Evolutionary conservation across 2,888 invertebrate genomes (phyloP).

Genomic region (Calameuta idolon): DNA sequence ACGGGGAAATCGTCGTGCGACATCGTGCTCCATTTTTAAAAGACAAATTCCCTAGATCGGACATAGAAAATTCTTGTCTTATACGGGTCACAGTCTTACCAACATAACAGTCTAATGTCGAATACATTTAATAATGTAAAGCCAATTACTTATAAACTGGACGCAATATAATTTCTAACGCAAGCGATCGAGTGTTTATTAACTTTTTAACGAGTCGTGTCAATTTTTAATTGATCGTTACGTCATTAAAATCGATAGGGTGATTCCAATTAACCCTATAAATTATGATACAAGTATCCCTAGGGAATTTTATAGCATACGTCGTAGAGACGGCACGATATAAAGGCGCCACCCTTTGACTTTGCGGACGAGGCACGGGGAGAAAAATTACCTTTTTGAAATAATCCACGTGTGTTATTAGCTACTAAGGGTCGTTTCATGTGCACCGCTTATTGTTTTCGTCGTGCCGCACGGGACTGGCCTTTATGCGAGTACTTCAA

Average conservation of each 20-base stretch:
- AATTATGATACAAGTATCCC: background rate
- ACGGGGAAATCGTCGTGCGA: too few relatives aligned
- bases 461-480: constrained; percentile 52
- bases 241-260: background rate
- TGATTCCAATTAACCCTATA: background rate
- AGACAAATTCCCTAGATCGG: too few relatives aligned
- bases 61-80: too few relatives aligned
- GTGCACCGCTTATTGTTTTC: constrained; percentile 63
- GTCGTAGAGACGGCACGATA: background rate
- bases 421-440: constrained; percentile 65
- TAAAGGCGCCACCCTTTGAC: constrained; percentile 53
- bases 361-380: constrained; percentile 47
- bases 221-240: background rate
- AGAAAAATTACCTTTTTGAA: constrained; percentile 65
- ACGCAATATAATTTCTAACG: background rate
- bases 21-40: too few relatives aligned
- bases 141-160: background rate
- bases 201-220: too few relatives aligned
- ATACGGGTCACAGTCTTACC: too few relatives aligned
- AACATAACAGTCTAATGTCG: too few relatives aligned
- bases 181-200: too few relatives aligned
- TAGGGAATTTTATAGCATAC: background rate
- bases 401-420: constrained; percentile 65
- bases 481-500: constrained; percentile 64
- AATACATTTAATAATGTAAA: background rate